Evolutionary conservation across 2,797 vertebrate genomes (phyloP).

Genomic region (Allobates femoralis): DNA sequence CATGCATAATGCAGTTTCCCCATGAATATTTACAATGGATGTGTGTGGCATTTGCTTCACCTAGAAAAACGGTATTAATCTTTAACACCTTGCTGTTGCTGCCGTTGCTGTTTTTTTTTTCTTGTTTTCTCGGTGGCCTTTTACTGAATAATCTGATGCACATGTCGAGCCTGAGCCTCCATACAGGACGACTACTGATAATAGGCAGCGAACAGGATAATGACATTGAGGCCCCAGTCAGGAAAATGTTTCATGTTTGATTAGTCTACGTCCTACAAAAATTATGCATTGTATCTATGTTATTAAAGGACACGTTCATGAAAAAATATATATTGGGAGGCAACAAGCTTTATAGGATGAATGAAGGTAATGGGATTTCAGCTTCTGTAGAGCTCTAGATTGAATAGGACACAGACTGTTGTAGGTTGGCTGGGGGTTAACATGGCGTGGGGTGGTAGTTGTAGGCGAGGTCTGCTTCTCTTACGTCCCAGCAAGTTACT

Average conservation of each 20-base stretch:
- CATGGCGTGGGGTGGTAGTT: too few species aligned
- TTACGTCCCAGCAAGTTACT: too few species aligned
- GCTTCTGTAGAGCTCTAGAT: neutral
- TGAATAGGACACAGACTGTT: neutral
- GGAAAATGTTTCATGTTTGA: conserved; percentile 14
- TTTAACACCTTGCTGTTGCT: conserved; percentile 50
- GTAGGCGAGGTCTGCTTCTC: too few species aligned
- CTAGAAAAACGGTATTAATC: conserved; percentile 52
- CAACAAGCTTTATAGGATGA: neutral
- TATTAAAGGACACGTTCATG: neutral
- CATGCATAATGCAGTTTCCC: conserved; percentile 57
- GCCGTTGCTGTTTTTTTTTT: conserved; percentile 28
- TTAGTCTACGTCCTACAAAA: neutral
- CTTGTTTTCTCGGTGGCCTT: conserved; percentile 33
- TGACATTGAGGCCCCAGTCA: neutral
- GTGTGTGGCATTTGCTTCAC: conserved; percentile 56
- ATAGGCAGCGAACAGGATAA: neutral
- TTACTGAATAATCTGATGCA: conserved; percentile 45
- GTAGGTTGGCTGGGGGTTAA: neutral
- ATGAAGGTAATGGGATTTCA: too few species aligned
- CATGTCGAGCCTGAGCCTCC: neutral
- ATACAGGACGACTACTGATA: conserved; percentile 23
- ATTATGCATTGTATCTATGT: neutral
- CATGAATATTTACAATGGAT: conserved; percentile 61
- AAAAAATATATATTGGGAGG: neutral